A percentile compares a stretch with the other conserved stretches of the same genome.
phyloP scores from a whole-genome alignment of 2,888 invertebrate genomes.

The Poecilobothrus nobilitatus region DNA sequence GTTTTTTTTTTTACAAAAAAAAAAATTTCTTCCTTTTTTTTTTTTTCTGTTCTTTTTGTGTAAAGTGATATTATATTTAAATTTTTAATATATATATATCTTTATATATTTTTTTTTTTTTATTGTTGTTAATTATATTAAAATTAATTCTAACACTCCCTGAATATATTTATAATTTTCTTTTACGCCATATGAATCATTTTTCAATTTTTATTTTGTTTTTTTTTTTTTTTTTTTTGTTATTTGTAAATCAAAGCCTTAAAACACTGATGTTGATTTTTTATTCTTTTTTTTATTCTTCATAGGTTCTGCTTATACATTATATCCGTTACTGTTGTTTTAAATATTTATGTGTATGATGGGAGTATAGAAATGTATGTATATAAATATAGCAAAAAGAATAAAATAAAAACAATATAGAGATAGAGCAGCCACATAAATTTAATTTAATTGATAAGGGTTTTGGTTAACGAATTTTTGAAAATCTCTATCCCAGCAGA shows the following conservation, averaged over 20 bases:
- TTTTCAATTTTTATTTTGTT: not conserved
- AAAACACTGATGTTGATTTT: too few species aligned
- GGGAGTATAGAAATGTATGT: too few species aligned
- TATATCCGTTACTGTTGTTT: too few species aligned
- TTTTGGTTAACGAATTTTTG: not conserved
- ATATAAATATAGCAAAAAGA: too few species aligned
- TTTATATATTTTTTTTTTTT: too few species aligned
- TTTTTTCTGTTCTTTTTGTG: not conserved
- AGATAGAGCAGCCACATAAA: not conserved
- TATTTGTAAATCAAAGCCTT: not conserved
- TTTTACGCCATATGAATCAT: too few species aligned
- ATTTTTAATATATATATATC: too few species aligned
- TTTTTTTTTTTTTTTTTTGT: not conserved
- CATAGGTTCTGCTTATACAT: too few species aligned
- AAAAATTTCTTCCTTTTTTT: not conserved
- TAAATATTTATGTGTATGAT: too few species aligned
- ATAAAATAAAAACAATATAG: too few species aligned
- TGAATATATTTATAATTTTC: not conserved
- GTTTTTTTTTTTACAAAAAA: not conserved
- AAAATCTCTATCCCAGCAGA: not conserved
- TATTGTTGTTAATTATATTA: not conserved
- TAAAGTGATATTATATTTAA: too few species aligned
- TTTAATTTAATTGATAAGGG: not conserved
- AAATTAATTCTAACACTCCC: not conserved
- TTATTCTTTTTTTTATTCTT: too few species aligned